Percentiles rank a stretch among this genome's conserved stretches.
Conservation (phyloP, 2,113 vertebrate species). For the Sphyrna mokarran region DNA sequence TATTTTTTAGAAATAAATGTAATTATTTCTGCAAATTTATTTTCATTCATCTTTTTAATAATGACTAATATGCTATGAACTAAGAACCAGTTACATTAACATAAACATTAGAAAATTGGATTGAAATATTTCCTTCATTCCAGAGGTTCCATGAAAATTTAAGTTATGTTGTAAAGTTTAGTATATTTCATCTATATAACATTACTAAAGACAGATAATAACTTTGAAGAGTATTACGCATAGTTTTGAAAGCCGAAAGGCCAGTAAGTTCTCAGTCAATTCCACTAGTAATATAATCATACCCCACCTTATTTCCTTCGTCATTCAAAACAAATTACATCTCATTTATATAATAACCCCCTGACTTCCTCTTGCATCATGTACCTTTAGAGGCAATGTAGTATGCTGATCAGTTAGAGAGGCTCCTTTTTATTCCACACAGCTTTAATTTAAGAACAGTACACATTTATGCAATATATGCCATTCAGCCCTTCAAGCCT, state of each 20-base stretch:
- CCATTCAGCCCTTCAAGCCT: neutral
- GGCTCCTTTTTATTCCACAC: too few species aligned
- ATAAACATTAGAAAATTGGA: neutral
- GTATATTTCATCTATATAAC: neutral
- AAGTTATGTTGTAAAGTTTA: neutral
- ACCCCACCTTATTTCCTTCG: neutral
- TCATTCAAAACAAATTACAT: neutral
- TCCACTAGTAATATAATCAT: neutral
- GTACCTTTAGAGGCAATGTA: neutral
- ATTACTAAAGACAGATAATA: neutral
- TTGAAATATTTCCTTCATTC: neutral
- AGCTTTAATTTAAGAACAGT: too few species aligned
- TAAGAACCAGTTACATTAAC: neutral
- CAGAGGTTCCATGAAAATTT: neutral
- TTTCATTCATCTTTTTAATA: neutral
- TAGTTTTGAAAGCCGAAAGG: neutral
- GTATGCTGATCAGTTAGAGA: neutral
- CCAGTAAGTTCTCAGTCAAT: neutral
- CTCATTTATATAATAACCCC: neutral
- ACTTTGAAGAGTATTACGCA: neutral
- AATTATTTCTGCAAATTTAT: neutral
- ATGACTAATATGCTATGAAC: neutral
- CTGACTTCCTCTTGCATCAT: neutral
- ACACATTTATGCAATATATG: neutral
- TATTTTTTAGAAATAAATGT: neutral